phyloP scores from a whole-genome alignment of 2,797 vertebrate genomes.

The Sphaeramia orbicularis region DNA sequence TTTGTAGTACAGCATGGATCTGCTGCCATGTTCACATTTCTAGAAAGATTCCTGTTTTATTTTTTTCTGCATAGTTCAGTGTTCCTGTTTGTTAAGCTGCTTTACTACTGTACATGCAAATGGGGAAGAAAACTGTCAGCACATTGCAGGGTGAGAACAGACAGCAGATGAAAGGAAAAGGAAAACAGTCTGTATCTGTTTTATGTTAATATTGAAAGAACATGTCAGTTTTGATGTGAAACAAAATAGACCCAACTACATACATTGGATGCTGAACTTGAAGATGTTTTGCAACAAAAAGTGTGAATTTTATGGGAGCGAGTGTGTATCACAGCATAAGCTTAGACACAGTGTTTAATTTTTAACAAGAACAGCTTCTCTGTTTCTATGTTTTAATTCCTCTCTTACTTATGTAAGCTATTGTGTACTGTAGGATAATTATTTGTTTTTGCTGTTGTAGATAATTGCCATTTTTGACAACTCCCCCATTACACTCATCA shows the following conservation, averaged over 20 bases:
- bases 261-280: slow-evolving; percentile 18
- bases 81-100: slow-evolving; percentile 26
- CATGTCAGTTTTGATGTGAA: slow-evolving; percentile 48
- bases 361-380: slow-evolving; percentile 26
- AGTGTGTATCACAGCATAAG: slow-evolving; percentile 44
- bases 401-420: slow-evolving; percentile 5
- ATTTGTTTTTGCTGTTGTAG: slow-evolving; percentile 25
- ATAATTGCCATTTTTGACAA: slow-evolving; percentile 27
- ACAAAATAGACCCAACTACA: slow-evolving; percentile 33
- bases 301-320: slow-evolving; percentile 26
- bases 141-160: slow-evolving; percentile 28
- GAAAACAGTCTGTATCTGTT: slow-evolving; percentile 48
- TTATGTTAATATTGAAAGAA: slow-evolving; percentile 59
- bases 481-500: neutral
- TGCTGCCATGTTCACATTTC: slow-evolving; percentile 5
- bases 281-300: slow-evolving; percentile 47
- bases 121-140: slow-evolving; percentile 44
- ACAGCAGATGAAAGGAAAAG: slow-evolving; percentile 30
- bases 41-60: slow-evolving; percentile 7
- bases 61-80: slow-evolving; percentile 12
- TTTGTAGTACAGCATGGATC: neutral
- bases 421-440: slow-evolving; percentile 13
- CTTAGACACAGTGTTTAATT: slow-evolving; percentile 26
- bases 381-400: neutral
- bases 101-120: slow-evolving; percentile 34